A percentile compares a stretch with the other conserved stretches of the same genome.
Evolutionary conservation across 2,113 vertebrate species (phyloP).

Genomic region (Ceuthmochares aereus): DNA sequence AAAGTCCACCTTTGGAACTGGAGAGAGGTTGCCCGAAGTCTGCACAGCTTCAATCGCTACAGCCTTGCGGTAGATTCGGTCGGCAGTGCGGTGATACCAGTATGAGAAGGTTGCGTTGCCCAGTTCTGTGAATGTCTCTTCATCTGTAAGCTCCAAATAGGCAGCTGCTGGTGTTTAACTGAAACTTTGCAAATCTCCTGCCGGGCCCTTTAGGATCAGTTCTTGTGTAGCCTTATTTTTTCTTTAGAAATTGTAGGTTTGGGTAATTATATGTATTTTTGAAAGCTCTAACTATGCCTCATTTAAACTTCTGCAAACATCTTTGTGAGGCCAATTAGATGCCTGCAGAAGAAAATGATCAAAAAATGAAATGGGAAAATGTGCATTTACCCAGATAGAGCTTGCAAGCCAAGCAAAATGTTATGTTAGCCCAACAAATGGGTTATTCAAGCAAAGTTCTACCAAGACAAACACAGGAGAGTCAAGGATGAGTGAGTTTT

Average conservation of each 20-base stretch:
- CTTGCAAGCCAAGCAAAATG: constrained; percentile 80
- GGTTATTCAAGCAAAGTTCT: constrained; percentile 72
- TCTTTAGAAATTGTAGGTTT: constrained; percentile 67
- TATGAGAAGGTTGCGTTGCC: not conserved
- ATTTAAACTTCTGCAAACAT: constrained; percentile 77
- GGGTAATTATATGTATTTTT: constrained; percentile 74
- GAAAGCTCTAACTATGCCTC: constrained; percentile 69
- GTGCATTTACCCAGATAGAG: constrained; percentile 64
- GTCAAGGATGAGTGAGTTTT: constrained; percentile 63
- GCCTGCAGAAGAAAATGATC: constrained; percentile 69
- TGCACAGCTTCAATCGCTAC: not conserved
- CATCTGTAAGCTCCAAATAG: not conserved
- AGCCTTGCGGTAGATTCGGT: not conserved
- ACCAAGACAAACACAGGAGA: constrained; percentile 78
- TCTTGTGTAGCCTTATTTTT: constrained; percentile 64
- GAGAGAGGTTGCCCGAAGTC: not conserved
- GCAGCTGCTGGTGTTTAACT: not conserved
- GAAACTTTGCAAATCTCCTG: constrained; percentile 29
- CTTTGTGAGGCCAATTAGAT: constrained; percentile 74
- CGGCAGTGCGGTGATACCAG: not conserved
- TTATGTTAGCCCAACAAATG: constrained; percentile 77
- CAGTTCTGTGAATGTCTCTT: not conserved
- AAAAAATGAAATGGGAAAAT: constrained; percentile 70
- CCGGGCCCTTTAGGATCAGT: constrained; percentile 40
- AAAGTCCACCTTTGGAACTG: fast-evolving